Conservation (phyloP, 1,140 invertebrate genomes). For the Himalopsyche phryganea region DNA sequence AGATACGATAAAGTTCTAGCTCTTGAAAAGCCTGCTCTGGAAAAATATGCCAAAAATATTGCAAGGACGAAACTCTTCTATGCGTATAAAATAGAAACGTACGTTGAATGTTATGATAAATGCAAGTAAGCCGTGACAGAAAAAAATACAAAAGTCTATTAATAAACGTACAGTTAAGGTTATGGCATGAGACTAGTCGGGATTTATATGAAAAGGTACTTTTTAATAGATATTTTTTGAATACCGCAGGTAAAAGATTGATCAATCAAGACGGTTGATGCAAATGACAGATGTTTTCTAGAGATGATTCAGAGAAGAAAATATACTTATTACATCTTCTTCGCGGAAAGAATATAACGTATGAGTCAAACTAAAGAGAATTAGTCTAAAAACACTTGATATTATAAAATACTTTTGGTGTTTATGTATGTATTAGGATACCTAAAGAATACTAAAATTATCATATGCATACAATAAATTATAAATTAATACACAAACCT, state of each 20-base stretch:
- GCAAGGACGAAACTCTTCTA: neutral
- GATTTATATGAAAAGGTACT: neutral
- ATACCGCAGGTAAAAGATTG: no score
- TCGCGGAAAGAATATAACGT: no score
- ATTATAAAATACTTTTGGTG: neutral
- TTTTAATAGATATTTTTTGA: neutral
- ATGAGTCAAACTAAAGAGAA: no score
- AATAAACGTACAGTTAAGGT: no score
- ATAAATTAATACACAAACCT: slow-evolving; percentile 1
- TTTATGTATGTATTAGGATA: neutral
- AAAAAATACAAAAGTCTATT: no score
- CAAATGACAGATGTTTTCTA: no score
- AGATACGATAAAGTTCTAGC: neutral
- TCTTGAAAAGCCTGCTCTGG: neutral
- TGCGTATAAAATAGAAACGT: neutral
- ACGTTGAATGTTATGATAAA: no score
- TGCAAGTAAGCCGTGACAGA: no score
- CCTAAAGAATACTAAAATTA: neutral
- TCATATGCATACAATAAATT: neutral
- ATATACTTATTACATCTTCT: no score
- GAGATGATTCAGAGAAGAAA: no score
- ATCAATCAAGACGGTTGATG: no score
- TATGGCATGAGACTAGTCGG: no score
- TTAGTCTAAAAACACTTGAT: neutral
- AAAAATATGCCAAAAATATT: slow-evolving; percentile 2